Evolutionary conservation across 2,888 invertebrate genomes (phyloP), one percentile per base, ranked within the genome.

Genomic region (Polydrusus pterygomalis): DNA sequence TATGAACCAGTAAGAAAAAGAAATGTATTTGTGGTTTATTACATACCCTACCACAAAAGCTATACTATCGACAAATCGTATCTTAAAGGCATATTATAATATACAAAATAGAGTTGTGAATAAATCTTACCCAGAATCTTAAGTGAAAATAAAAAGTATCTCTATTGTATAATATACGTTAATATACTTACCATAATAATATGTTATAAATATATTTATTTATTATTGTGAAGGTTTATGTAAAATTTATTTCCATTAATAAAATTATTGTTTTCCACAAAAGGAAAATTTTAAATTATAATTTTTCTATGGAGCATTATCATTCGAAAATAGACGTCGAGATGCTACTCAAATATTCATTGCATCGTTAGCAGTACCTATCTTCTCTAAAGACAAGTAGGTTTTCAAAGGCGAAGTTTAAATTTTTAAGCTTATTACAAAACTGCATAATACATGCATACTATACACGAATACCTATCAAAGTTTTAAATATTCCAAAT

Each of bases 261-360:
- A 43, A n/a, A 43, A 10, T 13, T 43, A 43, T n/a, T 43, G n/a
- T 43, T 43, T 43, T 6, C 2, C 13, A 43, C 43, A 51, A 51
- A 51, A 51, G 51, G 9, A 51, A 51, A 51, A 51, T 51, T 51
- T 51, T 10, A 51, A 51, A 51, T 51, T 51, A 10, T 51, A 51
- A 51, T 65, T 11, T 47, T 65, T 15, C 15, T 13, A 17, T 11
- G n/a, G 30, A 49, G 49, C 15, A 65, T 65, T 65, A 65, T 65
- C 47, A 62, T 62, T 70, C 62, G 20, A 63, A 34, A 45, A 34
- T 62, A 43, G 63, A 25, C 54, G 71, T 25, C 54, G 64, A 71
- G 54, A 20, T 20, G 65, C 56, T 40, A 60, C 72, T 73, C 72
- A 73, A 65, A 73, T 73, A 73, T 73, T 73, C 72, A 73, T 73